These are phyloP conservation scores for Hapalemur alaotrensis DNA, from an alignment of 2,797 vertebrate species.

Conservation along the genomic window DNA sequence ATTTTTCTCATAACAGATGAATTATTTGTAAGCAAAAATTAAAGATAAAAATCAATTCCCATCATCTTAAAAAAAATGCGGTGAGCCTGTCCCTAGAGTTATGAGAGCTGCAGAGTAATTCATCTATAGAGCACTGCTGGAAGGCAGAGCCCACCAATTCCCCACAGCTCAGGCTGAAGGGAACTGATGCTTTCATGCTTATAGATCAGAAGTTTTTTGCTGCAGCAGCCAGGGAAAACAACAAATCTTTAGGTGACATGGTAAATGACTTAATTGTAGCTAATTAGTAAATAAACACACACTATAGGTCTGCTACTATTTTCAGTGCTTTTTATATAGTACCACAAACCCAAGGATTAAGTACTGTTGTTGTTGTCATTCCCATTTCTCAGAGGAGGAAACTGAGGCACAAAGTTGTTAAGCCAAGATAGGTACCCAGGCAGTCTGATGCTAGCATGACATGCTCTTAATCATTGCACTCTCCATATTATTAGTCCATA, in stretches of 20 bases:
- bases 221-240: neutral
- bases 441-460: neutral
- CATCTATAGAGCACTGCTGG: neutral
- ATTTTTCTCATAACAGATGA: conserved; percentile 71
- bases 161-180: neutral
- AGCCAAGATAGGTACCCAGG: neutral
- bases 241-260: neutral
- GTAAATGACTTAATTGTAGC: neutral
- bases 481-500: neutral
- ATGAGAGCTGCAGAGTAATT: conserved; percentile 18
- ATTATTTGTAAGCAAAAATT: conserved; percentile 78
- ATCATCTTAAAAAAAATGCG: conserved; percentile 56
- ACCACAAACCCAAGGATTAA: neutral
- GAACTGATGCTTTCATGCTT: neutral
- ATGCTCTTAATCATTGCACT: neutral
- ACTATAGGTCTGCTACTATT: neutral
- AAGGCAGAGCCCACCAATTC: neutral
- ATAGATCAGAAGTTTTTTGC: neutral
- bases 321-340: neutral
- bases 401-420: neutral
- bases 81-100: conserved; percentile 45
- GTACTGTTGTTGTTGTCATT: neutral
- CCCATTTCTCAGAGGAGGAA: neutral
- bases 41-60: conserved; percentile 73
- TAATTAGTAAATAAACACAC: neutral